These are phyloP conservation scores for Chironomus tepperi DNA, from an alignment of 1,140 invertebrate genomes.

Conservation along the genomic window DNA sequence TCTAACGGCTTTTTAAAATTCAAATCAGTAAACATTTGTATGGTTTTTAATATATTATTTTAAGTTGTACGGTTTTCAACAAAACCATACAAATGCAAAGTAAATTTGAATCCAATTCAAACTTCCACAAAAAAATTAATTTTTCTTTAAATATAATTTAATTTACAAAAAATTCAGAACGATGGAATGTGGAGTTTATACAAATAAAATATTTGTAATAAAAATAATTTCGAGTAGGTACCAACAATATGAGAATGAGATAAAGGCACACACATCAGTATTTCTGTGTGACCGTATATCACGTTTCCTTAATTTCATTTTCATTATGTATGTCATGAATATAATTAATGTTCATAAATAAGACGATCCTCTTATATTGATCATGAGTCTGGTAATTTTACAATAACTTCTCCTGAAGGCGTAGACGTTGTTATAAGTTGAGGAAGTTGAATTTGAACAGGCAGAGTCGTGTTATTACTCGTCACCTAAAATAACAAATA, in stretches of 20 bases:
- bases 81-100: too few species aligned
- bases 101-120: too few species aligned
- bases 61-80: too few species aligned
- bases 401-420: background rate
- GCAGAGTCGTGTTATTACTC: background rate
- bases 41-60: too few species aligned
- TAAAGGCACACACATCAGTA: background rate
- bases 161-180: too few species aligned
- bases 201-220: background rate
- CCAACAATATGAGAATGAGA: background rate
- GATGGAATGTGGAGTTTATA: too few species aligned
- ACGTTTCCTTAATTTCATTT: background rate
- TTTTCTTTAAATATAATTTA: too few species aligned
- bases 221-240: background rate
- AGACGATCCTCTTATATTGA: background rate
- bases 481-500: background rate
- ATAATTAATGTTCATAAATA: background rate
- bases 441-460: conserved; percentile 2
- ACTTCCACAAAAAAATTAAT: too few species aligned
- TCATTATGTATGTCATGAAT: background rate
- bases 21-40: too few species aligned
- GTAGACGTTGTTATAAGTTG: background rate
- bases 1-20: too few species aligned
- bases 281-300: background rate
- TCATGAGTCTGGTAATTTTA: conserved; percentile 11